phyloP scores from a whole-genome alignment of 1,140 invertebrate genomes.

The Triops longicaudatus region DNA sequence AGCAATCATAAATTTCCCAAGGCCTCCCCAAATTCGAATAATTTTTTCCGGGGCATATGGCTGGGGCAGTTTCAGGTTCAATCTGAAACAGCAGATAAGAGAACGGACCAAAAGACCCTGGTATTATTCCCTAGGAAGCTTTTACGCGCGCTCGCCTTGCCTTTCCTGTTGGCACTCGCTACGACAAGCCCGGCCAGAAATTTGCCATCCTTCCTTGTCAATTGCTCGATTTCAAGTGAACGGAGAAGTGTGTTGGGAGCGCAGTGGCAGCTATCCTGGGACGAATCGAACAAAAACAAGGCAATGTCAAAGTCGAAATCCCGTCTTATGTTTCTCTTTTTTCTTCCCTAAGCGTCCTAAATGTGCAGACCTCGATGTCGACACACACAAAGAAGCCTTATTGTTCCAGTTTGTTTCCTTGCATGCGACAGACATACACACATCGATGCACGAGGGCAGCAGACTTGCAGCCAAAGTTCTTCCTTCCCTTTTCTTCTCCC shows the following conservation, averaged over 20 bases:
- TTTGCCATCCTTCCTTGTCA: neutral
- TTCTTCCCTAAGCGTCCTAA: neutral
- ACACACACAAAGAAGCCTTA: neutral
- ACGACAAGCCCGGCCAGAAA: neutral
- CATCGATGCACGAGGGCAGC: neutral
- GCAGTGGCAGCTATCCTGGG: neutral
- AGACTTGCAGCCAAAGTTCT: neutral
- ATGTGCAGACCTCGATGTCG: neutral
- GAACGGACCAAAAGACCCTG: neutral
- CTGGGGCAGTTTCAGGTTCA: neutral
- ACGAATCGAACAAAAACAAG: neutral
- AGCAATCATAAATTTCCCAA: neutral
- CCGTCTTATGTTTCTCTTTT: neutral
- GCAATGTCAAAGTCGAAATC: neutral
- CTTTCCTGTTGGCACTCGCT: neutral
- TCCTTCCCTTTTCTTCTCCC: neutral
- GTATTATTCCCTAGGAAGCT: slow-evolving; percentile 2
- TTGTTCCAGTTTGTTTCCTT: neutral
- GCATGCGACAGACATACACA: neutral
- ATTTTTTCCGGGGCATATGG: no score
- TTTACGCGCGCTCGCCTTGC: neutral
- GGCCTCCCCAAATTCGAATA: neutral
- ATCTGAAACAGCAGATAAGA: neutral
- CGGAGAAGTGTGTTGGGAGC: neutral
- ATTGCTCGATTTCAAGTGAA: neutral